These are phyloP conservation scores for Alca torda DNA, from an alignment of 2,797 vertebrate genomes.

Conservation along the genomic window DNA sequence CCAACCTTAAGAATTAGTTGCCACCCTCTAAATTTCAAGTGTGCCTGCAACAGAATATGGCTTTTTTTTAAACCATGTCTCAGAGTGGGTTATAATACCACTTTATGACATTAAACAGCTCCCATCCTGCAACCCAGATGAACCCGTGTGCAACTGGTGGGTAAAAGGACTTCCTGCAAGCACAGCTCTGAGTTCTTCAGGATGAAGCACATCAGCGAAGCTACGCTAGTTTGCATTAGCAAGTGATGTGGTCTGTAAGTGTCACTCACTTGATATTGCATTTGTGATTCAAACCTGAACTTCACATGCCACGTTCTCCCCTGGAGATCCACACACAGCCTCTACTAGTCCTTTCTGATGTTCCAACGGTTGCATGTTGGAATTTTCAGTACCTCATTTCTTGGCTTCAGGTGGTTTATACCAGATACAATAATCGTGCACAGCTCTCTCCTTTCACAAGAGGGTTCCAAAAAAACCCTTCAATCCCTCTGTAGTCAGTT, in stretches of 20 bases:
- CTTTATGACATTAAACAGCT: not conserved
- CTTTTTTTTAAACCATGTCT: not conserved
- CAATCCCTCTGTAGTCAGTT: not conserved
- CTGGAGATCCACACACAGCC: not conserved
- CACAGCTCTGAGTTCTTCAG: not conserved
- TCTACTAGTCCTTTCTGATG: not conserved
- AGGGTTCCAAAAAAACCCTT: not conserved
- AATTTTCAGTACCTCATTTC: constrained; percentile 4
- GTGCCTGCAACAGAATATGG: not conserved
- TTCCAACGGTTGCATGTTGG: not conserved
- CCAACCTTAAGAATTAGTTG: not conserved
- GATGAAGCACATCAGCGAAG: not conserved
- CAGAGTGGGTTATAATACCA: not conserved
- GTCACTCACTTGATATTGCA: not conserved
- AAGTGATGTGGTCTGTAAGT: not conserved
- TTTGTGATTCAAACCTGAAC: not conserved
- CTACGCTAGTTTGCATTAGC: not conserved
- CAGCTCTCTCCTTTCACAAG: not conserved
- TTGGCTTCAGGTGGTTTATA: constrained; percentile 19
- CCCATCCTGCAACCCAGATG: not conserved
- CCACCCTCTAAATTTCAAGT: not conserved
- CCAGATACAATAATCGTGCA: not conserved
- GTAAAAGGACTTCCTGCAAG: not conserved
- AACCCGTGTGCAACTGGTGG: not conserved
- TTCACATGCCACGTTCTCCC: not conserved